A percentile compares a stretch with the other conserved stretches of the same genome.
Conservation (phyloP, 2,888 invertebrate species). For the Dasypolia templi region DNA sequence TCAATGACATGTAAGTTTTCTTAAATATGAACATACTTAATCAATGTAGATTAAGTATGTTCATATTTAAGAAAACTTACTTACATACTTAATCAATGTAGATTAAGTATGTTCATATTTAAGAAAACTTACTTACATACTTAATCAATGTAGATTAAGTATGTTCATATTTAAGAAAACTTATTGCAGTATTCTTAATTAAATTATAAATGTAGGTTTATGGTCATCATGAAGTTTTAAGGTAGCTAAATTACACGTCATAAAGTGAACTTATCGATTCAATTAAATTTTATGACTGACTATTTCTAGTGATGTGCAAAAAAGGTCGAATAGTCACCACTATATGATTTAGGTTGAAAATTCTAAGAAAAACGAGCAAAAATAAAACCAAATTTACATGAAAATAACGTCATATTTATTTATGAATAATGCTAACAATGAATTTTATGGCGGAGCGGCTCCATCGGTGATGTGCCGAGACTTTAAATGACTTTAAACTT, state of each 20-base stretch:
- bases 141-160: too few relatives aligned
- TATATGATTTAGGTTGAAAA: background rate
- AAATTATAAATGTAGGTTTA: slow-evolving; percentile 24
- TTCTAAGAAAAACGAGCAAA: slow-evolving; percentile 10
- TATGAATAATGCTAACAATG: slow-evolving; percentile 48
- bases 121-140: slow-evolving; percentile 18
- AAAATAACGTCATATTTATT: slow-evolving; percentile 52
- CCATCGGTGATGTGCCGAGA: slow-evolving; percentile 47
- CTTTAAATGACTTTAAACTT: slow-evolving; percentile 57
- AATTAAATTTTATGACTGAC: slow-evolving; percentile 10
- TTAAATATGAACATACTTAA: too few relatives aligned
- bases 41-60: too few relatives aligned
- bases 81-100: too few relatives aligned
- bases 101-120: slow-evolving; percentile 11
- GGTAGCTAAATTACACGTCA: slow-evolving; percentile 23
- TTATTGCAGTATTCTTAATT: slow-evolving; percentile 32
- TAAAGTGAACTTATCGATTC: slow-evolving; percentile 26
- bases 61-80: slow-evolving; percentile 14
- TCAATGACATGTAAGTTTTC: background rate
- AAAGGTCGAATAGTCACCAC: slow-evolving; percentile 14
- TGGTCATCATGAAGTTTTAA: slow-evolving; percentile 35
- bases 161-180: slow-evolving; percentile 17
- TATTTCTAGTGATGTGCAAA: slow-evolving; percentile 29
- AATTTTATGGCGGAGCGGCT: slow-evolving; percentile 50
- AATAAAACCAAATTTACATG: slow-evolving; percentile 19